These are phyloP conservation scores for Macroteleia sp. DNA, from an alignment of 2,888 invertebrate species.

Conservation along the genomic window DNA sequence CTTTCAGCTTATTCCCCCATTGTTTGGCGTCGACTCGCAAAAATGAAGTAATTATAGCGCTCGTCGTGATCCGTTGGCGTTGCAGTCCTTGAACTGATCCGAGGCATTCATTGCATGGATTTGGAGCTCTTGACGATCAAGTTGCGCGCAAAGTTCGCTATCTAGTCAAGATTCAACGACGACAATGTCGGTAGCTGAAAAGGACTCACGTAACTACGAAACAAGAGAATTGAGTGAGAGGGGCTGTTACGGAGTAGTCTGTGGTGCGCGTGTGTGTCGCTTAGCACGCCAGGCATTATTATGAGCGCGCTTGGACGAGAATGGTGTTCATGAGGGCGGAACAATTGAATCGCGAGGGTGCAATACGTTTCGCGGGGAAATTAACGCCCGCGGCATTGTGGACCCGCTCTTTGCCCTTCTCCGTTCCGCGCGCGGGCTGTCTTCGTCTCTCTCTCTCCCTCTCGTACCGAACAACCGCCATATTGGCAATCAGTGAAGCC, in stretches of 20 bases:
- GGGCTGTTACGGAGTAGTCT: too few species aligned
- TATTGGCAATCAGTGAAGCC: constrained; percentile 81
- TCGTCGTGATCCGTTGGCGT: background rate
- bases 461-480: too few species aligned
- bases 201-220: constrained; percentile 46
- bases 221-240: too few species aligned
- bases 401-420: constrained; percentile 56
- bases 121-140: constrained; percentile 38
- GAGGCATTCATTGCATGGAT: background rate
- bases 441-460: too few species aligned
- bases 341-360: constrained; percentile 81
- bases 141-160: constrained; percentile 37
- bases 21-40: too few species aligned
- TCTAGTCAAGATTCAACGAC: constrained; percentile 42
- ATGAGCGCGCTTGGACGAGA: constrained; percentile 64
- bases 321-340: constrained; percentile 71
- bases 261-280: constrained; percentile 29
- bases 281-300: constrained; percentile 66
- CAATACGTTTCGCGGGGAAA: constrained; percentile 81
- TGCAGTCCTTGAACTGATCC: background rate
- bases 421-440: too few species aligned
- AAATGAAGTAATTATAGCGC: too few species aligned
- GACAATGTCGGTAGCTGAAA: constrained; percentile 53
- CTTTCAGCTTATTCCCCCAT: background rate
- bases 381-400: constrained; percentile 82